Base-by-base conservation (phyloP, 2,113 vertebrate genomes). In the Corythaeola cristata region DNA sequence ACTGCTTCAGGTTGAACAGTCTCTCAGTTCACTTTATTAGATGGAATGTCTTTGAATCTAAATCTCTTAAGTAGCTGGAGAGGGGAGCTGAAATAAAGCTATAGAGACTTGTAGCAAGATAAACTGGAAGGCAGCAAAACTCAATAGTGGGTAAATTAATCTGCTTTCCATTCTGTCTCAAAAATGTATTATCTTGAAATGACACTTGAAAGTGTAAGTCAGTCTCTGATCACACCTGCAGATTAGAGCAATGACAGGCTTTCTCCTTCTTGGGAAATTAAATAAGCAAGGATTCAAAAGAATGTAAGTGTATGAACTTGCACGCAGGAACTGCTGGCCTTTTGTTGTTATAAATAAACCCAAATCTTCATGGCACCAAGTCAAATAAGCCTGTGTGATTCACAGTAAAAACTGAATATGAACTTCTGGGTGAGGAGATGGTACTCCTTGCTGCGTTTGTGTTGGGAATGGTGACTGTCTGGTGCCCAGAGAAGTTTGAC, bases 91-190 rank as follows among this genome's bases (percentile, higher is more conserved):
- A 90, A 93, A 79, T 78, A 84, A 93, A 94, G 55, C 88, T 88
- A 41, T 71, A 35, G 89, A 64, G 86, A 89, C 73, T 72, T 95
- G 69, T 60, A 86, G 76, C 44, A 32, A 85, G 90, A 87, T 87
- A 87, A 90, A 95, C 69, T 81, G 83, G 66, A 72, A 87, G 83
- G 92, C 88, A 91, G 86, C 69, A 95, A 15, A 41, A 68, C 80
- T 89, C 11, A 50, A 45, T 95, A 86, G 72, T 73, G 58, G 88
- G n/a, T 85, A 86, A 85, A 95, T 89, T 92, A 88, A 94, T 91
- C 91, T 94, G 58, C 96, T 96, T 91, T 95, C 85, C 74, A 67
- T 96, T 95, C 94, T 94, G 74, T 83, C 89, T 96, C 71, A 66
- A 58, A 87, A 94, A 76, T 41, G 24, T 90, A 20, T 75, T 96